Evolutionary conservation across 92 coral and sea anemone genomes (phyloP).

Genomic region (Actinostola sp.): DNA sequence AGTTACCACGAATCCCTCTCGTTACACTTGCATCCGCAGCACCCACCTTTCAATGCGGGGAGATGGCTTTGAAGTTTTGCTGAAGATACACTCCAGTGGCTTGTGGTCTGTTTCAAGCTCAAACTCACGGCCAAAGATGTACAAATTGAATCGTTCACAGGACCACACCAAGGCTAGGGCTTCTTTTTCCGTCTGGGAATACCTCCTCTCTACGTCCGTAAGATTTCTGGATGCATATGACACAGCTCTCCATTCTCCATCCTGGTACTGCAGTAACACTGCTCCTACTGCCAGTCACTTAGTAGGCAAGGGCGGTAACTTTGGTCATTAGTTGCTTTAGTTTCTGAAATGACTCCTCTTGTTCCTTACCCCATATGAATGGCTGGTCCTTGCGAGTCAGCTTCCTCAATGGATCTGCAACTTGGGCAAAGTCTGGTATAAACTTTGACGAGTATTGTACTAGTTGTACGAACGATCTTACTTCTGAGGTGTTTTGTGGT

Average conservation of each 20-base stretch:
- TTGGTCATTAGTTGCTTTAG: too few relatives aligned
- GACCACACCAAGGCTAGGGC: conserved; percentile 64
- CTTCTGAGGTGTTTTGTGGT: conserved; percentile 27
- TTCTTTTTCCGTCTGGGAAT: conserved; percentile 54
- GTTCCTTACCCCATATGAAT: too few relatives aligned
- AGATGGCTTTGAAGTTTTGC: conserved; percentile 41
- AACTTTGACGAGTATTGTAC: conserved; percentile 51
- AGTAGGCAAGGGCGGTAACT: too few relatives aligned
- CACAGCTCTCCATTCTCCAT: conserved; percentile 55
- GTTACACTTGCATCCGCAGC: conserved; percentile 55
- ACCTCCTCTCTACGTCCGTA: conserved; percentile 46
- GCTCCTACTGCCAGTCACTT: conserved; percentile 70
- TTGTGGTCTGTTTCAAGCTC: conserved; percentile 63
- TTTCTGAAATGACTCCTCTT: too few relatives aligned
- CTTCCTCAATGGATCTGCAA: conserved; percentile 36
- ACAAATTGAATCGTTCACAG: conserved; percentile 47
- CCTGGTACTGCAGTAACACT: conserved; percentile 51
- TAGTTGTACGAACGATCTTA: conserved; percentile 51
- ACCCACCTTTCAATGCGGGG: conserved; percentile 61
- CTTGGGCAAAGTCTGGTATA: conserved; percentile 40
- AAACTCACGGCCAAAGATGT: conserved; percentile 54
- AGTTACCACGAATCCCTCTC: too few relatives aligned
- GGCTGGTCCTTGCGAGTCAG: too few relatives aligned
- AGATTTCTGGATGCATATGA: conserved; percentile 55
- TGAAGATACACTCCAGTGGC: conserved; percentile 53